Evolutionary conservation across 2,113 vertebrate genomes (phyloP).

Genomic region (Reinhardtius hippoglossoides): DNA sequence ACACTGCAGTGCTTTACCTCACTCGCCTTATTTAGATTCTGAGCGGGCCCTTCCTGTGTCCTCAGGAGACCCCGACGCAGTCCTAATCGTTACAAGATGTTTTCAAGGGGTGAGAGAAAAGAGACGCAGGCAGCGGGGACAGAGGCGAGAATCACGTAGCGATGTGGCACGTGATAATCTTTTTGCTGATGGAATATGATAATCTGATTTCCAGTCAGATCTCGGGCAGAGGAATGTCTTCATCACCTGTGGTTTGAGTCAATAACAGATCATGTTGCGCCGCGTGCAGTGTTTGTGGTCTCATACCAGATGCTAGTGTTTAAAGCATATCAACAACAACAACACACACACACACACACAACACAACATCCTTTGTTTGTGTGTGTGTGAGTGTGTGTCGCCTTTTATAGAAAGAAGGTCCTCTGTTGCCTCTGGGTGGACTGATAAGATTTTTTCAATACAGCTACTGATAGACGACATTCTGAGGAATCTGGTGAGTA

Average conservation of each 20-base stretch:
- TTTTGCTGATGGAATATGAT: slow-evolving; percentile 22
- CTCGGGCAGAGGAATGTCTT: slow-evolving; percentile 29
- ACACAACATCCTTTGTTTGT: neutral
- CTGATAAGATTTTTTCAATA: slow-evolving; percentile 30
- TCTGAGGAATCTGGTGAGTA: slow-evolving; percentile 20
- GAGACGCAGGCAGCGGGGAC: neutral
- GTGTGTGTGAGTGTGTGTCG: too few species aligned
- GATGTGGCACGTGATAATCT: neutral
- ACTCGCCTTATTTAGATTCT: slow-evolving; percentile 64
- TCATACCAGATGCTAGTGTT: slow-evolving; percentile 34
- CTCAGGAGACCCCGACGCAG: slow-evolving; percentile 45
- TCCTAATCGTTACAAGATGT: slow-evolving; percentile 51
- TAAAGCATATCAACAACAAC: slow-evolving; percentile 41
- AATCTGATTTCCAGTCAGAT: slow-evolving; percentile 39
- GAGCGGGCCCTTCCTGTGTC: slow-evolving; percentile 45
- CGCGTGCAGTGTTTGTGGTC: slow-evolving; percentile 16
- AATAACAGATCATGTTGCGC: slow-evolving; percentile 23
- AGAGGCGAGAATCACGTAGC: slow-evolving; percentile 19
- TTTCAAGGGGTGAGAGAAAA: slow-evolving; percentile 18
- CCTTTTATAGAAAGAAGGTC: slow-evolving; percentile 10
- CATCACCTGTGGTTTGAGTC: slow-evolving; percentile 26
- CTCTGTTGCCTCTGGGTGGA: slow-evolving; percentile 4
- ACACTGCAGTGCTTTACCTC: slow-evolving; percentile 52
- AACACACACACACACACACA: neutral
- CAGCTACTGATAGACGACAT: slow-evolving; percentile 9